These are phyloP conservation scores for Eremobia ochroleuca DNA, from an alignment of 2,888 invertebrate genomes.

Conservation along the genomic window DNA sequence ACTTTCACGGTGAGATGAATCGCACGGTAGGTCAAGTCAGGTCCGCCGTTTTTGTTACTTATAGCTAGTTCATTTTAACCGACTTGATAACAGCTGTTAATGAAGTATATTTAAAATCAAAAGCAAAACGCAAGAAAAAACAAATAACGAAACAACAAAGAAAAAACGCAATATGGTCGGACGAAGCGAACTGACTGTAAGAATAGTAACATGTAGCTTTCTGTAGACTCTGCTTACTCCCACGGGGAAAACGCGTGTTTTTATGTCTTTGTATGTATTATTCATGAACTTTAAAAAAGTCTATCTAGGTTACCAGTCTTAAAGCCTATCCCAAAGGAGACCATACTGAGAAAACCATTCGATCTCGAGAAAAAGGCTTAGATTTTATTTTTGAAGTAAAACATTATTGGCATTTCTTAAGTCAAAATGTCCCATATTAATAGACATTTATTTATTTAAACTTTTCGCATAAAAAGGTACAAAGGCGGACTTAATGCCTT, in stretches of 20 bases:
- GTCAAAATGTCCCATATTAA: not conserved
- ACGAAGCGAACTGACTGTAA: not conserved
- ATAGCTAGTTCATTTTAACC: not conserved
- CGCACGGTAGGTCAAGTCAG: too few relatives aligned
- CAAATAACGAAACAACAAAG: too few relatives aligned
- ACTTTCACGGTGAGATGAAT: too few relatives aligned
- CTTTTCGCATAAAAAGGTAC: too few relatives aligned
- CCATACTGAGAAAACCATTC: not conserved
- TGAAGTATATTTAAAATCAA: not conserved
- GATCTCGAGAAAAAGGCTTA: constrained; percentile 1
- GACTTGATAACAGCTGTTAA: not conserved
- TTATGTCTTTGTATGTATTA: constrained; percentile 9
- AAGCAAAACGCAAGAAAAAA: too few relatives aligned
- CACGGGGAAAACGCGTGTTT: constrained; percentile 2
- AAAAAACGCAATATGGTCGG: too few relatives aligned
- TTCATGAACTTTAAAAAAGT: constrained; percentile 44
- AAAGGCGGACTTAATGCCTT: too few relatives aligned
- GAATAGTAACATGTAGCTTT: not conserved
- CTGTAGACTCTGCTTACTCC: not conserved
- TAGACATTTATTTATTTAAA: too few relatives aligned
- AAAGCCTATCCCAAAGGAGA: constrained; percentile 6
- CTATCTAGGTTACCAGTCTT: constrained; percentile 26
- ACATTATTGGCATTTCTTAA: not conserved
- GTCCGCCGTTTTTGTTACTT: too few relatives aligned
- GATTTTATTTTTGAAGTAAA: not conserved